Percentiles rank a stretch among this genome's conserved stretches.
These are phyloP conservation scores for Fabriciana adippe DNA, from an alignment of 2,888 invertebrate species.

Conservation along the genomic window DNA sequence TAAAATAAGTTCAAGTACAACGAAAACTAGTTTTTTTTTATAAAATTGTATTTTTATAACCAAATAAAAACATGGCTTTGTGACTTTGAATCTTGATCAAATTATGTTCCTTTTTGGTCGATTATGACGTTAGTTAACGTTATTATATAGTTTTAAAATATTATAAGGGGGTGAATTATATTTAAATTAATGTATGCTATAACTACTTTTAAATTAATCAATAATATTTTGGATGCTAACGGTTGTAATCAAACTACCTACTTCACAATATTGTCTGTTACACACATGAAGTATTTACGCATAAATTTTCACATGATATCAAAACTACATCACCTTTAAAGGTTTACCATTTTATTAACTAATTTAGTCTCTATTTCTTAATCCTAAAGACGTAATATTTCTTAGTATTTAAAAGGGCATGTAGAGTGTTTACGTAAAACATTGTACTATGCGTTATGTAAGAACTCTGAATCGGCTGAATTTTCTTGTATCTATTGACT, in stretches of 20 bases:
- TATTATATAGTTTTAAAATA: too few relatives aligned
- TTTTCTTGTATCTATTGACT: constrained; percentile 40
- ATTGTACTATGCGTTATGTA: constrained; percentile 31
- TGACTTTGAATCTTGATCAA: too few relatives aligned
- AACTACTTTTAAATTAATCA: not conserved
- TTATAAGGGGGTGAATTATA: too few relatives aligned
- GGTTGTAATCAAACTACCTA: constrained; percentile 42
- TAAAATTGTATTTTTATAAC: too few relatives aligned
- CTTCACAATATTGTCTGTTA: constrained; percentile 41
- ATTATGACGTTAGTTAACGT: too few relatives aligned
- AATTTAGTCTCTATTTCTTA: constrained; percentile 11
- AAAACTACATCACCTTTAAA: constrained; percentile 12
- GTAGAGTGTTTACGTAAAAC: constrained; percentile 4
- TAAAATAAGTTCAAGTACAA: too few relatives aligned
- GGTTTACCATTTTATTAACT: not conserved
- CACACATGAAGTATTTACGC: constrained; percentile 9
- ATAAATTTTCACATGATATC: constrained; percentile 2
- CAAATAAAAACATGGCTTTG: too few relatives aligned
- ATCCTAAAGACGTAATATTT: not conserved
- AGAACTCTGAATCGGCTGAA: constrained; percentile 39
- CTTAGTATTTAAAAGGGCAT: not conserved
- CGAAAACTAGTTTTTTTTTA: too few relatives aligned
- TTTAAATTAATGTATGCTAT: too few relatives aligned
- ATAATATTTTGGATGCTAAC: constrained; percentile 43
- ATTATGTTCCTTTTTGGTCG: too few relatives aligned